Evolutionary conservation across 2,113 vertebrate genomes (phyloP), one percentile per base, ranked within the genome.

Genomic region (Leucosticte australis): DNA sequence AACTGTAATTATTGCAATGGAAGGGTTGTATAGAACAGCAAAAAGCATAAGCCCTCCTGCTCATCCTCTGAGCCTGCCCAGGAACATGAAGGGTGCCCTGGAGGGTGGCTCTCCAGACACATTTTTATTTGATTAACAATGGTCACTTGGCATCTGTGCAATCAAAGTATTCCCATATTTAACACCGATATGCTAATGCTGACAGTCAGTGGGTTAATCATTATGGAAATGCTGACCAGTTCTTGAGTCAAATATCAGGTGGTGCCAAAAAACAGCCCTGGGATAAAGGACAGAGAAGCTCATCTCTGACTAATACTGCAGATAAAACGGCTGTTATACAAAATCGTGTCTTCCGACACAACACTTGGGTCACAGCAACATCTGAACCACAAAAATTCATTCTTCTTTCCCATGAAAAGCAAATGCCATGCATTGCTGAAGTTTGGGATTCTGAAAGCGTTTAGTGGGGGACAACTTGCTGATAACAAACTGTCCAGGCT

Each of bases 201-300:
- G 71, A 91, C 67, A 85, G 86, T 83, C 9, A 39, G 59, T 77
- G 85, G 75, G 78, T 96, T 95, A 96, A 95, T 96, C 79, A 88
- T 95, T 83, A 63, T 52, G 93, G 91, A 96, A 97, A 95, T 90
- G 83, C 92, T 90, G 94, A 94, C 81, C 67, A 59, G n/a, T 86
- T 77, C 82, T 80, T 94, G 94, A 95, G 90, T 95, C 84, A 94
- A 94, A 64, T 86, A 73, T 83, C 87, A 94, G 84, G 79, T 92
- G 63, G 47, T 95, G 94, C 87, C 93, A 95, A 93, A 95, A 95
- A 88, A 0, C 84, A 85, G 81, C 39, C 84, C 35, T 14, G 7
- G 82, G 59, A 91, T 57, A 91, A 94, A 91, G 67, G 89, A 87
- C 42, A 57, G 75, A 60, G 89, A 92, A 62, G 77, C 59, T 92